Percentiles rank a stretch among this genome's conserved stretches.
phyloP scores from a whole-genome alignment of 1,140 invertebrate species.

The Bombus affinis region DNA sequence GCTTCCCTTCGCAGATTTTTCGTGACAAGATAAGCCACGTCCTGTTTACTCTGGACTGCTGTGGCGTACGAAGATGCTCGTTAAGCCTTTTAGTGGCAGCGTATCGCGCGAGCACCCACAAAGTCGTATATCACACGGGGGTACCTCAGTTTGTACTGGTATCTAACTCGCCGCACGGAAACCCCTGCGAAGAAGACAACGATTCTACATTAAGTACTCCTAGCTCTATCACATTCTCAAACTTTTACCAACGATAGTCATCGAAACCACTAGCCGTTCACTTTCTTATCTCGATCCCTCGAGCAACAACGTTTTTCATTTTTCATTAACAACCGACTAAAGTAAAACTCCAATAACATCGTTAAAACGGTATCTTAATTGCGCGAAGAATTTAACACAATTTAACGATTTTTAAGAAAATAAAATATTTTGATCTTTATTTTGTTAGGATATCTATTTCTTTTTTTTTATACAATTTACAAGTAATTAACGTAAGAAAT shows the following conservation, averaged over 20 bases:
- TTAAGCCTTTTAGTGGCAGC: conserved; percentile 81
- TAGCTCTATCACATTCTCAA: conserved; percentile 42
- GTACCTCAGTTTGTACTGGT: conserved; percentile 66
- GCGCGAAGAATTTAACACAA: neutral
- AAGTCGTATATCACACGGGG: conserved; percentile 77
- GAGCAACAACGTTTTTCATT: too few relatives aligned
- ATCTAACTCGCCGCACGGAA: conserved; percentile 65
- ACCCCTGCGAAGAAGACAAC: conserved; percentile 67
- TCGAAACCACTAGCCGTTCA: neutral
- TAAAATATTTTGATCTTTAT: too few relatives aligned
- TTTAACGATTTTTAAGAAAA: neutral
- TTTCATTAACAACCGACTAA: neutral
- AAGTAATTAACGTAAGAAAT: neutral
- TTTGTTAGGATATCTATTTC: too few relatives aligned
- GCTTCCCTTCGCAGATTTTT: conserved; percentile 79
- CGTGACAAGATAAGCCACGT: conserved; percentile 83
- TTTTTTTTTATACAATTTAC: neutral
- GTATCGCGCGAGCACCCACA: conserved; percentile 77
- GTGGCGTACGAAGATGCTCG: conserved; percentile 80
- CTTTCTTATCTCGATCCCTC: neutral
- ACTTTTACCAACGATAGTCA: conserved; percentile 3
- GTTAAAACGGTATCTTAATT: neutral
- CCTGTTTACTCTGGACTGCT: conserved; percentile 79
- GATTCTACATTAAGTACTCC: conserved; percentile 67
- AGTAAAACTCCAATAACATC: neutral